Evolutionary conservation across 2,113 vertebrate genomes (phyloP).

Genomic region (Triplophysa tibetana): DNA sequence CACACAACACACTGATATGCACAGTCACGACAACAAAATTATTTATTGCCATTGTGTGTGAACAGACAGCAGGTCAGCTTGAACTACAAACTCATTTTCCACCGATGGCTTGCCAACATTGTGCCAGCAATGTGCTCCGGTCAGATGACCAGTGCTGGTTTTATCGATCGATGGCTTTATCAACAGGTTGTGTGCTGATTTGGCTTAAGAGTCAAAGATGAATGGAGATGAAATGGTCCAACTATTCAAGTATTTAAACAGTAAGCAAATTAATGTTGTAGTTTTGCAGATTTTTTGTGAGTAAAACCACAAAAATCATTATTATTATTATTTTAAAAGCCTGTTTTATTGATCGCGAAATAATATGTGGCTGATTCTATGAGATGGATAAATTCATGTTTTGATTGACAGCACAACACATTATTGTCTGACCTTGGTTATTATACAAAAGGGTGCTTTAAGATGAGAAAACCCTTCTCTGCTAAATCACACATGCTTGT

Average conservation of each 20-base stretch:
- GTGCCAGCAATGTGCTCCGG: slow-evolving; percentile 62
- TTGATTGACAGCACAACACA: slow-evolving; percentile 6
- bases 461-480: slow-evolving; percentile 46
- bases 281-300: slow-evolving; percentile 41
- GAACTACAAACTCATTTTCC: slow-evolving; percentile 6
- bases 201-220: slow-evolving; percentile 58
- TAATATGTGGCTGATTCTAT: slow-evolving; percentile 18
- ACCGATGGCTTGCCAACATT: slow-evolving; percentile 5
- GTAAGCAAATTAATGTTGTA: not conserved
- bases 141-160: slow-evolving; percentile 60
- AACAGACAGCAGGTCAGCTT: slow-evolving; percentile 64
- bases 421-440: slow-evolving; percentile 52
- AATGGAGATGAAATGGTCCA: slow-evolving; percentile 35
- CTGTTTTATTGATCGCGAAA: slow-evolving; percentile 54
- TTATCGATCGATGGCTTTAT: too few species aligned
- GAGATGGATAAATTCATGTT: not conserved
- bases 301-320: slow-evolving; percentile 47
- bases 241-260: slow-evolving; percentile 48
- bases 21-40: slow-evolving; percentile 58
- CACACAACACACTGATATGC: slow-evolving; percentile 18
- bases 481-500: not conserved
- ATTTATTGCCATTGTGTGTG: slow-evolving; percentile 73
- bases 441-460: slow-evolving; percentile 60
- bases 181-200: slow-evolving; percentile 58
- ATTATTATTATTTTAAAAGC: slow-evolving; percentile 68